Percentiles rank a stretch among this genome's conserved stretches.
Conservation (phyloP, 2,797 vertebrate species). For the Rachycentron canadum region DNA sequence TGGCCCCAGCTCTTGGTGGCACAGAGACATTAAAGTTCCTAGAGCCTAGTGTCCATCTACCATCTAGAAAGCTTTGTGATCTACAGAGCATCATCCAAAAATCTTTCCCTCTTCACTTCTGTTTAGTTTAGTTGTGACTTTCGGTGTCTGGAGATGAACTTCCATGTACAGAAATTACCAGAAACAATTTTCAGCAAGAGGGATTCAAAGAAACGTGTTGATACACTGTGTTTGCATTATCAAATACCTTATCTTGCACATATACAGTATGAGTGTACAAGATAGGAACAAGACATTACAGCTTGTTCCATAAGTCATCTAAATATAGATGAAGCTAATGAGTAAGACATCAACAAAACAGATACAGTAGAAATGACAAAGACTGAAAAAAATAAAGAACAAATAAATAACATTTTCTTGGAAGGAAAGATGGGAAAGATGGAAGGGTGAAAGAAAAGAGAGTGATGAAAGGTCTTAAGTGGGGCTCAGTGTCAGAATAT, state of each 20-base stretch:
- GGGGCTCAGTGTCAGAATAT: constrained; percentile 22
- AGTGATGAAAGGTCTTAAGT: background rate
- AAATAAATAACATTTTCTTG: constrained; percentile 6
- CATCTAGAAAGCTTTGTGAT: background rate
- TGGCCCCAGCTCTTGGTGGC: no score
- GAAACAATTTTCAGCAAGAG: background rate
- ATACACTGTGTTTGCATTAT: background rate
- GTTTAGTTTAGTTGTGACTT: background rate
- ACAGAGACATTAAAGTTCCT: no score
- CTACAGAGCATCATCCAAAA: background rate
- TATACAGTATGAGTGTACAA: background rate
- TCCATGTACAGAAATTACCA: background rate
- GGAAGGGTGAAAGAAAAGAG: background rate
- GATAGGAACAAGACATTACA: constrained; percentile 19
- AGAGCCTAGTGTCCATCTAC: background rate
- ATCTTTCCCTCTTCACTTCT: background rate
- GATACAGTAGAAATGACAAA: constrained; percentile 15
- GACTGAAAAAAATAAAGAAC: constrained; percentile 11
- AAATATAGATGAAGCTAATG: constrained; percentile 54
- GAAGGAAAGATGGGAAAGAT: constrained; percentile 2
- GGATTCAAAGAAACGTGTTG: constrained; percentile 16
- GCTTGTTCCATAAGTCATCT: constrained; percentile 40
- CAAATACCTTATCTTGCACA: background rate
- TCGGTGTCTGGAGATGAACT: background rate
- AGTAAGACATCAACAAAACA: constrained; percentile 19